phyloP scores from a whole-genome alignment of 2,888 invertebrate species.

The Agrilus mali region DNA sequence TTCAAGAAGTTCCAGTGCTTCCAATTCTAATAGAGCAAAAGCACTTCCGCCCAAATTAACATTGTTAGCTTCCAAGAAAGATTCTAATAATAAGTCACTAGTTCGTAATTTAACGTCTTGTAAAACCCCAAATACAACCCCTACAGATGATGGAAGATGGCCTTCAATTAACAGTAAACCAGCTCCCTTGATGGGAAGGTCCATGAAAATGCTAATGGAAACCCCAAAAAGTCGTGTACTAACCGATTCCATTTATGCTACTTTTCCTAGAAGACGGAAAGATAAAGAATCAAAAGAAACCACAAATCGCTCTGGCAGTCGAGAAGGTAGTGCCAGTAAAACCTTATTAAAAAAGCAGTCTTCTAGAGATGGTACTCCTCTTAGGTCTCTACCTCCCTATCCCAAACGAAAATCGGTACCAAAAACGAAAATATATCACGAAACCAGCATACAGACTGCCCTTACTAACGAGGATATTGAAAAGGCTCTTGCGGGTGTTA shows the following conservation, averaged over 20 bases:
- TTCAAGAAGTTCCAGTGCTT: too few species aligned
- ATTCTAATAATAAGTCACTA: conserved; percentile 1
- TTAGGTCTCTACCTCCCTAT: conserved; percentile 33
- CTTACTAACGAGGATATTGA: conserved; percentile 60
- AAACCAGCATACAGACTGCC: conserved; percentile 65
- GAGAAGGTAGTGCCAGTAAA: conserved; percentile 17
- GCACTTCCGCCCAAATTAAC: too few species aligned
- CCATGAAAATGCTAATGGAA: conserved; percentile 25
- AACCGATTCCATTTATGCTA: conserved; percentile 55
- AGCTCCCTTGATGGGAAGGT: conserved; percentile 28
- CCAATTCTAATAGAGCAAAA: too few species aligned
- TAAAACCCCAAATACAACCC: conserved; percentile 45
- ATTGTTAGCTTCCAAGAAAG: background rate
- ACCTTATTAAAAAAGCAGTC: conserved; percentile 17
- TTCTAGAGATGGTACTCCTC: conserved; percentile 22
- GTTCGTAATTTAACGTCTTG: too few species aligned
- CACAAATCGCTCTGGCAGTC: conserved; percentile 10
- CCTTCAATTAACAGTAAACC: conserved; percentile 40
- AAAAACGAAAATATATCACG: conserved; percentile 67
- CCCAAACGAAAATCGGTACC: conserved; percentile 33
- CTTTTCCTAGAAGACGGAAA: conserved; percentile 60
- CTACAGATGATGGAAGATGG: conserved; percentile 60
- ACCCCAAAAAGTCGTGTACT: conserved; percentile 38
- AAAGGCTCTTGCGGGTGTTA: conserved; percentile 52
- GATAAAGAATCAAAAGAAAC: conserved; percentile 45